Conservation (phyloP, 2,888 invertebrate genomes). For the Acanthoscelides obtectus region DNA sequence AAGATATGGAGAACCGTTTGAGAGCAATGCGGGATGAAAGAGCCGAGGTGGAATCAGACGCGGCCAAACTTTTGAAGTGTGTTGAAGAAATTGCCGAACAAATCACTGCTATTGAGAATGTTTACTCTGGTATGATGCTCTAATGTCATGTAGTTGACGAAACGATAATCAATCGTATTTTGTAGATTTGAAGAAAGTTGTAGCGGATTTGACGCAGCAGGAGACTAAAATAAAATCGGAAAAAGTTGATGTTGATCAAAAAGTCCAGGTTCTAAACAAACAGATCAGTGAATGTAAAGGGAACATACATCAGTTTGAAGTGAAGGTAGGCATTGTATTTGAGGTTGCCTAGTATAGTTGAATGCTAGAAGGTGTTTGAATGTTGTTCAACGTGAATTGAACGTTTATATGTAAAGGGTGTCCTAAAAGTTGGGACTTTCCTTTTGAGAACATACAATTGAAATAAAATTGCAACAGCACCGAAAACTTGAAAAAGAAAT, state of each 20-base stretch:
- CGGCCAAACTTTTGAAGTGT: conserved; percentile 51
- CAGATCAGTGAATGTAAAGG: conserved; percentile 54
- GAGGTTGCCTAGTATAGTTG: too few relatives aligned
- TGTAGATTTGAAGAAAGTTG: conserved; percentile 58
- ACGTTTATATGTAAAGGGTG: too few relatives aligned
- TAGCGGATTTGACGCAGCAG: conserved; percentile 55
- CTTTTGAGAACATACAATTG: too few relatives aligned
- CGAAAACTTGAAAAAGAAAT: too few relatives aligned
- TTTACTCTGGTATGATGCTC: conserved; percentile 45
- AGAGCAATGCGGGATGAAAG: conserved; percentile 55
- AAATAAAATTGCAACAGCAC: too few relatives aligned
- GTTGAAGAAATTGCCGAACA: conserved; percentile 56
- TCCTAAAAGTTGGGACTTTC: too few relatives aligned
- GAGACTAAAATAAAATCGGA: conserved; percentile 66
- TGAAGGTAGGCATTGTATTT: conserved; percentile 48
- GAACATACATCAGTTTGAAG: conserved; percentile 55
- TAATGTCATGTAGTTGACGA: background rate
- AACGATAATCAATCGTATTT: background rate
- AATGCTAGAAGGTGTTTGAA: too few relatives aligned
- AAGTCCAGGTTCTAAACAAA: conserved; percentile 58
- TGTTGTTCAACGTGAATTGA: too few relatives aligned
- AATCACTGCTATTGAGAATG: conserved; percentile 54
- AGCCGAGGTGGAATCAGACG: conserved; percentile 55
- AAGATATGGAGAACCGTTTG: conserved; percentile 62
- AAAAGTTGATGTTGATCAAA: conserved; percentile 71